Base-by-base conservation (phyloP, 2,797 vertebrate species). In the Enteromius argenteus region DNA sequence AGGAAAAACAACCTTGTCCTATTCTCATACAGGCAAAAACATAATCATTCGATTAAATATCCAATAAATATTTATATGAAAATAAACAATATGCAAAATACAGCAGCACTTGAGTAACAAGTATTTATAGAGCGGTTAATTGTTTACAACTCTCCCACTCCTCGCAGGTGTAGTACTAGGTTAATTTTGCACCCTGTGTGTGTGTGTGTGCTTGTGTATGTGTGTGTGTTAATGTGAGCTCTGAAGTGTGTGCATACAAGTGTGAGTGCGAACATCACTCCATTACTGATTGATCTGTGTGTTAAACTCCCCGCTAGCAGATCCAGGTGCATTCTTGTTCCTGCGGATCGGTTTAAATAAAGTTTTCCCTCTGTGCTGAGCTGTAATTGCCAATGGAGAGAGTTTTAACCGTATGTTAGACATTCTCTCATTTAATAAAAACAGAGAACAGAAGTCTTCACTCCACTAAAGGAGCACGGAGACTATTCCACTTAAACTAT, bases 351-450 rank as follows among this genome's bases (percentile, higher is more conserved):
- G 93, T 94, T 86, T 81, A 94, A 95, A 95, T 91, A 83, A 86
- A 92, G 92, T 95, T 94, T 94, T 87, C 85, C 64, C 80, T 85
- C n/a, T 76, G 79, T 85, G 88, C 82, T 86, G 90, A 60, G 87
- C 88, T 89, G 89, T 95, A 94, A 95, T 95, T 94, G 90, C 92
- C 94, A 94, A 94, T 94, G 91, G 90, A 89, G 90, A 73, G 84
- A 87, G 91, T 93, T 83, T 91, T 94, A 93, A 94, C 88, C 90
- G 89, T 86, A 49, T 93, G 93, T 92, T 93, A 94, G 94, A 94
- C 95, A 94, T 94, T 89, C 93, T 92, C 92, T 95, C 95, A 95
- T 95, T 96, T 95, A 95, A 96, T 96, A 95, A 95, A 78, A 72
- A 68, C 62, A 39, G 44, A 85, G 77, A 79, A 85, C 49, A 82